Base-by-base conservation (phyloP, 1,140 invertebrate species). In the Mizuhopecten yessoensis region DNA sequence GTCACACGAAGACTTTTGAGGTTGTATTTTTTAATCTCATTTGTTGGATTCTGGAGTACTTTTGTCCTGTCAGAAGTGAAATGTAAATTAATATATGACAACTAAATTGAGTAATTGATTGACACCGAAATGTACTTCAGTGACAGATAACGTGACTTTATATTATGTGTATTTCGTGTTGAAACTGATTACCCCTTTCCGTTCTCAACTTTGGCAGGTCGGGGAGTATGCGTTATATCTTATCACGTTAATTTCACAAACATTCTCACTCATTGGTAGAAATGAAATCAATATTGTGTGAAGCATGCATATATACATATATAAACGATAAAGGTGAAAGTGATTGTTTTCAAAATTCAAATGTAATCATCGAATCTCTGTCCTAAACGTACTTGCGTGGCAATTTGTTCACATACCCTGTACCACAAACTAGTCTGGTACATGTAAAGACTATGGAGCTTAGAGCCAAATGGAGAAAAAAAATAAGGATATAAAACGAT, bases 181-280 rank as follows among this genome's bases (percentile, higher is more conserved):
- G 57, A 75, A 75, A 75, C n/a, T 75, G 57, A 75, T 75, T 75
- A 75, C 57, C 57, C 11, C 57, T n/a, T 75, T 75, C 57, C n/a
- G 23, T 75, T 75, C n/a, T 45, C 17, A 45, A 45, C 42, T 45
- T 39, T 45, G 57, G 57, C 57, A 29, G n/a, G 57, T 75, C n/a
- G 15, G 17, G 57, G 57, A 23, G n/a, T 29, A 75, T 29, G 57
- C 2, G 23, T 75, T 75, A 75, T 75, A 11, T 75, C 57, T 1
- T 75, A 75, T 75, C n/a, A 17, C 23, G 29, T 75, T 75, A 75
- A 29, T 75, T 29, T 75, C n/a, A 29, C 57, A 75, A 75, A 17
- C 57, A 75, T 9, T 17, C 57, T 75, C 57, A 29, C 57, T 5
- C 57, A 29, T n/a, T 75, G 57, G 29, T 29, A 75, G 15, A n/a